Conservation (phyloP, 2,113 vertebrate genomes). For the Microtus ochrogaster region DNA sequence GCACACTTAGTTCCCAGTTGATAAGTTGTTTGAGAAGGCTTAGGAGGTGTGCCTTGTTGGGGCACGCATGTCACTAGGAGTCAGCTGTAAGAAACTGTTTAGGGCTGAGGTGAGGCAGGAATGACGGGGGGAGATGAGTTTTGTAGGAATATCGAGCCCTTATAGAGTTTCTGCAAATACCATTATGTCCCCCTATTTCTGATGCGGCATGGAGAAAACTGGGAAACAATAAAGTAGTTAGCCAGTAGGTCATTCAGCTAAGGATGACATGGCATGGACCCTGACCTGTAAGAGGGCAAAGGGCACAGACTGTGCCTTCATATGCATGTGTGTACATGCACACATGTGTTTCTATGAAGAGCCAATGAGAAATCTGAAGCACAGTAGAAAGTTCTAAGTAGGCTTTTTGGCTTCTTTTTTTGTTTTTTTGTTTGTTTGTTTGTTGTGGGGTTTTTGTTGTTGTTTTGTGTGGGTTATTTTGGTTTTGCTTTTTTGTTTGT, state of each 20-base stretch:
- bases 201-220: background rate
- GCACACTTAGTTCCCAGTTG: background rate
- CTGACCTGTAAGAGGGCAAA: background rate
- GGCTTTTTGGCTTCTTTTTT: background rate
- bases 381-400: background rate
- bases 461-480: too few relatives aligned
- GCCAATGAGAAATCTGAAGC: background rate
- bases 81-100: background rate
- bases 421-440: too few relatives aligned
- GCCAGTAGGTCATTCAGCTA: background rate
- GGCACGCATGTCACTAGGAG: background rate
- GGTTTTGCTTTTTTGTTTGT: background rate
- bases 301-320: background rate
- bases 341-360: background rate
- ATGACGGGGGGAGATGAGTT: background rate
- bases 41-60: background rate
- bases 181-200: background rate
- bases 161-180: background rate
- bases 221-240: background rate
- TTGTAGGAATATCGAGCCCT: background rate
- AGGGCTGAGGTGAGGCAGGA: background rate
- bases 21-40: background rate
- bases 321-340: background rate
- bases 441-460: too few relatives aligned
- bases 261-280: background rate